Percentiles rank a stretch among this genome's conserved stretches.
These are phyloP conservation scores for Eulemur rubriventer DNA, from an alignment of 2,797 vertebrate genomes.

Conservation along the genomic window DNA sequence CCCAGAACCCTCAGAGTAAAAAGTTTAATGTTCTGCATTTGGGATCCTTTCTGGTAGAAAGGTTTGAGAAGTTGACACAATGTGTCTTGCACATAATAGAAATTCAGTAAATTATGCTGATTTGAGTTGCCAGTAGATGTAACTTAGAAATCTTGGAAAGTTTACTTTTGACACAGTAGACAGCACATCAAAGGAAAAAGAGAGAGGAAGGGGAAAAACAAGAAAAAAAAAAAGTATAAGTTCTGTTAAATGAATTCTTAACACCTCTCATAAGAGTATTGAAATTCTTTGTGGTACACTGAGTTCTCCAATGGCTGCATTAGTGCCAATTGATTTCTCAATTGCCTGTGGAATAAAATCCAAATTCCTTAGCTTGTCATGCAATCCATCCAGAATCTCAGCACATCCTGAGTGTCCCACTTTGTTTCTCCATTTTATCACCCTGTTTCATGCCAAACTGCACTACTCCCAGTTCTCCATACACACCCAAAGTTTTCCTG, in stretches of 20 bases:
- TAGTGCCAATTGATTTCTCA: conserved; percentile 47
- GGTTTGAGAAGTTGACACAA: not conserved
- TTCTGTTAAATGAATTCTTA: conserved; percentile 53
- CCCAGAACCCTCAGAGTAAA: not conserved
- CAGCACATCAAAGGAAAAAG: not conserved
- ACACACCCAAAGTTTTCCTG: not conserved
- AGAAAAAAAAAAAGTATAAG: not conserved
- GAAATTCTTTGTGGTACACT: conserved; percentile 40
- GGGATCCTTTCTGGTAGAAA: not conserved
- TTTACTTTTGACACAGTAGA: conserved; percentile 40
- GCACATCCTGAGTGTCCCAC: not conserved
- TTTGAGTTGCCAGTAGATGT: not conserved
- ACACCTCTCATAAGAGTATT: not conserved
- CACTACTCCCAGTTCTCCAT: not conserved
- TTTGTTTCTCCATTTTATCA: not conserved
- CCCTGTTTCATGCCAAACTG: not conserved
- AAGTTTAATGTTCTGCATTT: not conserved
- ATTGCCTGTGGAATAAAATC: conserved; percentile 45
- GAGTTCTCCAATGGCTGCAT: conserved; percentile 22
- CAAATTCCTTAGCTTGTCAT: not conserved
- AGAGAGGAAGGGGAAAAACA: not conserved
- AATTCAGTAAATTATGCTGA: not conserved
- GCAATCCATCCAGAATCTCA: not conserved
- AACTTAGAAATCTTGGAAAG: conserved; percentile 33
- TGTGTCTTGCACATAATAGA: not conserved